A percentile compares a stretch with the other conserved stretches of the same genome.
Conservation (phyloP, 1,140 invertebrate genomes). For the Ceratina australensis region DNA sequence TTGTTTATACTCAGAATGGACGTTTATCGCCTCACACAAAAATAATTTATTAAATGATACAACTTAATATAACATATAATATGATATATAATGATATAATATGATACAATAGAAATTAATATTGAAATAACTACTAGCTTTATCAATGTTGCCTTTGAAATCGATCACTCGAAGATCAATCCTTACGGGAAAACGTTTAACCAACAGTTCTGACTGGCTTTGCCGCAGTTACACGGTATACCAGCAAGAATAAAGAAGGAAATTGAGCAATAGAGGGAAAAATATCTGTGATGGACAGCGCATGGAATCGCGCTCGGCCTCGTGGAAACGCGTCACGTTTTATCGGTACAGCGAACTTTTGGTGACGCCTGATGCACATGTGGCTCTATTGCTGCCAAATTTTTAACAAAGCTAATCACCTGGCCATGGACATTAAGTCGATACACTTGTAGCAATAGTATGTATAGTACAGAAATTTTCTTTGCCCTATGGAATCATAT, state of each 20-base stretch:
- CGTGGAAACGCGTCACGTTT: conserved; percentile 35
- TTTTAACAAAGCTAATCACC: conserved; percentile 38
- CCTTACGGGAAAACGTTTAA: too few relatives aligned
- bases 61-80: too few relatives aligned
- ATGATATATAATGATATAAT: too few relatives aligned
- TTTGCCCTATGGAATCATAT: too few relatives aligned
- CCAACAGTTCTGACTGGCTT: not conserved
- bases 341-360: conserved; percentile 23
- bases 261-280: conserved; percentile 1
- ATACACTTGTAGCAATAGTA: too few relatives aligned
- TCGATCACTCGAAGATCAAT: too few relatives aligned
- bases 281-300: conserved; percentile 27
- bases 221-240: not conserved
- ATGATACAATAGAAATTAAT: too few relatives aligned
- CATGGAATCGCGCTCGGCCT: not conserved
- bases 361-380: not conserved
- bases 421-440: conserved; percentile 14
- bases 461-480: too few relatives aligned
- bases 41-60: too few relatives aligned
- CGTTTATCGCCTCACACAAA: too few relatives aligned
- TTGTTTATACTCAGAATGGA: not conserved
- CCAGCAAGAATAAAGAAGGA: not conserved
- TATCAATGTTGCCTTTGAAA: too few relatives aligned
- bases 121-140: too few relatives aligned
- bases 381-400: not conserved